Base-by-base conservation (phyloP, 64 coral and sea anemone genomes). In the Catalaphyllia jardinei region DNA sequence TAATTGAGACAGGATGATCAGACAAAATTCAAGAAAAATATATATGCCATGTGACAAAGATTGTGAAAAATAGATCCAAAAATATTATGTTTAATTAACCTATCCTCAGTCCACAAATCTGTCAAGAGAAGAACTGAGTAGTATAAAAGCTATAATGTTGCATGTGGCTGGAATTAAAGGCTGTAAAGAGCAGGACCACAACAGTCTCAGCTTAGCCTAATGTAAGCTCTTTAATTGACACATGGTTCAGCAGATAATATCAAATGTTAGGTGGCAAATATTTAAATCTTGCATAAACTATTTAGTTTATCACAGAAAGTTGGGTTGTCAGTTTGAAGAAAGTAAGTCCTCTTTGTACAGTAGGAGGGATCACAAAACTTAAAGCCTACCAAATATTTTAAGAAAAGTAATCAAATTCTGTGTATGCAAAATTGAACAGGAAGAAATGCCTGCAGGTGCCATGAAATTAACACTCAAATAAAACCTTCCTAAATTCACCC, bases 201-300 rank as follows among this genome's bases (percentile, higher is more conserved):
- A 46, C 65, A 69, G n/a, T n/a, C 54, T 8, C 65, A 69, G 59
- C 57, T 61, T 29, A 80, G 78, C 38, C 67, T 28, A 85, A 85
- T 50, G 62, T 85, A 71, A 85, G 59, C 79, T 65, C 79, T 83
- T 83, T 83, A 60, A 63, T 60, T 65, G 31, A 65, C 31, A 62
- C 79, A 83, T 65, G 62, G 81, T 85, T 69, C 29, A 85, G 63
- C 33, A 52, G 81, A 85, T 71, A 71, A 85, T 71, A 67, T 28
- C 30, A 71, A 85, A 69, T 85, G 62, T 25, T 71, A 24, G 31
- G 31, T 22, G 65, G 12, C n/a, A 71, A 85, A 83, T 65, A 83
- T 19, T 60, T n/a, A 12, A 85, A 71, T 25, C 81, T 64, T 71
- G 10, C 42, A 24, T 46, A 46, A 29, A n/a, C 31, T 38, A 71